Conservation (phyloP, 2,113 vertebrate species). For the Phycodurus eques region DNA sequence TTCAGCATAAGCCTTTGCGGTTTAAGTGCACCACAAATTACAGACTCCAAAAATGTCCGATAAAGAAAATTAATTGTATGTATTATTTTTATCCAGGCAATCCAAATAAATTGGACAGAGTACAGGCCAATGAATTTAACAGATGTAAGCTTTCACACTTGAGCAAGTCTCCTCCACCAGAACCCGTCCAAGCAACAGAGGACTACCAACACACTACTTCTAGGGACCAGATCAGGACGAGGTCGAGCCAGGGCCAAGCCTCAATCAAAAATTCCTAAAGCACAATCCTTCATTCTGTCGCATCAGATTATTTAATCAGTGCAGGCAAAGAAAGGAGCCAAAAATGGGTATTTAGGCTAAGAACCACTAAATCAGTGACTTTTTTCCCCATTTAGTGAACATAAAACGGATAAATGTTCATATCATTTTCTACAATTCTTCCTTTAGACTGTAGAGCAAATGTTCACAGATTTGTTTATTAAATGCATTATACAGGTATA, state of each 20-base stretch:
- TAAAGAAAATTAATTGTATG: slow-evolving; percentile 7
- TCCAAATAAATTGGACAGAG: slow-evolving; percentile 5
- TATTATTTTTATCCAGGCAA: slow-evolving; percentile 1
- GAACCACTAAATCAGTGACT: not conserved
- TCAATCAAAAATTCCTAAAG: slow-evolving; percentile 61
- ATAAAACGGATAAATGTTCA: not conserved
- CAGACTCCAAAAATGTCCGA: slow-evolving; percentile 1
- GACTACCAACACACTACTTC: slow-evolving; percentile 39
- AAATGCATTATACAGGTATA: too few relatives aligned
- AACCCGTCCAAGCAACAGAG: slow-evolving; percentile 30
- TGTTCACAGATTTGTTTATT: not conserved
- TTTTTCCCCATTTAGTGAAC: not conserved
- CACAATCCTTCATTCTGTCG: slow-evolving; percentile 36
- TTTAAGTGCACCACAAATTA: not conserved
- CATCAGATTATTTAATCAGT: slow-evolving; percentile 58
- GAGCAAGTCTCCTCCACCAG: slow-evolving; percentile 17
- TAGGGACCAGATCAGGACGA: slow-evolving; percentile 45
- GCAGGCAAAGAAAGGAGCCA: slow-evolving; percentile 38
- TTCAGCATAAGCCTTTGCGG: not conserved
- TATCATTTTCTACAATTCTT: not conserved
- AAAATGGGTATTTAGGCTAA: slow-evolving; percentile 48
- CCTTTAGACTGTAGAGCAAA: not conserved
- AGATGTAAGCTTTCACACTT: slow-evolving; percentile 33
- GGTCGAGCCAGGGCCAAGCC: slow-evolving; percentile 48
- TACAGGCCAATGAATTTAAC: slow-evolving; percentile 12